Conservation (phyloP, 2,888 invertebrate genomes). For the Dryobota labecula region DNA sequence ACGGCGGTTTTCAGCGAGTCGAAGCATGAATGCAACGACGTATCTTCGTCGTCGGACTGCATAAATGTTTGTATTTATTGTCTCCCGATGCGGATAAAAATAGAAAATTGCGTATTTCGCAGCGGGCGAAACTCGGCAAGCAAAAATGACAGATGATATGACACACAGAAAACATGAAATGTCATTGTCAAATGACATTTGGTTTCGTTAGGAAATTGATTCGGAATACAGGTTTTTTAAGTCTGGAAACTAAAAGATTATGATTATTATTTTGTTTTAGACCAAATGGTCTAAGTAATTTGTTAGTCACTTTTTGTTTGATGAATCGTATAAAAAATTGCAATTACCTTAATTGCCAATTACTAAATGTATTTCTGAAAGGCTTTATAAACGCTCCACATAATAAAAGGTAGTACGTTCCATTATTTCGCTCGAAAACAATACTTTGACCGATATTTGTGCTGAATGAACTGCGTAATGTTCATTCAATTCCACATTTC, state of each 20-base stretch:
- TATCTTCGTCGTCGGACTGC: conserved; percentile 87
- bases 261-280: not conserved
- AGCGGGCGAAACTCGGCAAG: conserved; percentile 69
- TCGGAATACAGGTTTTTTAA: not conserved
- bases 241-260: not conserved
- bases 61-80: conserved; percentile 85
- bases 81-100: conserved; percentile 82
- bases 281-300: not conserved
- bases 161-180: conserved; percentile 26
- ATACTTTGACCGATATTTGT: not conserved
- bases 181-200: conserved; percentile 27
- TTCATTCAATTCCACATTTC: not conserved
- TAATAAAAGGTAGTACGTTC: not conserved
- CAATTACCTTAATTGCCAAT: not conserved
- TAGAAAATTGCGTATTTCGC: conserved; percentile 83
- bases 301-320: not conserved
- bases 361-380: not conserved
- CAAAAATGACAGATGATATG: conserved; percentile 47
- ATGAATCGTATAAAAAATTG: not conserved
- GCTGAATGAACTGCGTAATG: not conserved
- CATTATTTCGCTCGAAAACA: not conserved
- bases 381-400: not conserved
- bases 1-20: conserved; percentile 86
- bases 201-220: conserved; percentile 30
- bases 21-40: conserved; percentile 88